A percentile compares a stretch with the other conserved stretches of the same genome.
phyloP scores from a whole-genome alignment of 2,888 invertebrate species.

The Geotrupes spiniger region DNA sequence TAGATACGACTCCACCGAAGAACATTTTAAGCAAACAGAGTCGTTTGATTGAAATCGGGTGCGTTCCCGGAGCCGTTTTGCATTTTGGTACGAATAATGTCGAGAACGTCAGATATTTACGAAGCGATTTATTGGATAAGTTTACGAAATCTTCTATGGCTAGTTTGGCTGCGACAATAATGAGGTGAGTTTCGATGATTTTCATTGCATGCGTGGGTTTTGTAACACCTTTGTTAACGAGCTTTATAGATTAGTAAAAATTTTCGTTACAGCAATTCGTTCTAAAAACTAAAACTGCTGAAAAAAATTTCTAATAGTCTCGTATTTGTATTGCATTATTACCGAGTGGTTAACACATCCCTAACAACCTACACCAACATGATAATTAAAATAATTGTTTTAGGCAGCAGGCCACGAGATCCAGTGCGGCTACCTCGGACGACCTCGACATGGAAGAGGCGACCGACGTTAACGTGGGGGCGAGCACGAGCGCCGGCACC shows the following conservation, averaged over 20 bases:
- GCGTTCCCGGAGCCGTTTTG: constrained; percentile 75
- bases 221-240: not conserved
- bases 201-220: not conserved
- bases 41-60: constrained; percentile 68
- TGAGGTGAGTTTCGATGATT: constrained; percentile 52
- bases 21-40: constrained; percentile 59
- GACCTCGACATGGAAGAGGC: constrained; percentile 29
- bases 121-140: constrained; percentile 59
- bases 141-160: constrained; percentile 67
- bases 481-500: constrained; percentile 31
- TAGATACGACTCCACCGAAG: constrained; percentile 85
- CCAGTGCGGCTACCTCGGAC: constrained; percentile 23
- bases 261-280: not conserved
- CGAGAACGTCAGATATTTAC: constrained; percentile 53
- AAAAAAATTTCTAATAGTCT: not conserved
- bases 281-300: not conserved
- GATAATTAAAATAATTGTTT: too few relatives aligned
- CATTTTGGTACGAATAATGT: constrained; percentile 59
- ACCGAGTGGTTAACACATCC: too few relatives aligned
- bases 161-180: constrained; percentile 64
- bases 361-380: too few relatives aligned
- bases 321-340: not conserved
- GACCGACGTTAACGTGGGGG: constrained; percentile 39
- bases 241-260: not conserved
- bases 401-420: constrained; percentile 24